Conservation (phyloP, 1,140 invertebrate species). For the Drosophila bipectinata region DNA sequence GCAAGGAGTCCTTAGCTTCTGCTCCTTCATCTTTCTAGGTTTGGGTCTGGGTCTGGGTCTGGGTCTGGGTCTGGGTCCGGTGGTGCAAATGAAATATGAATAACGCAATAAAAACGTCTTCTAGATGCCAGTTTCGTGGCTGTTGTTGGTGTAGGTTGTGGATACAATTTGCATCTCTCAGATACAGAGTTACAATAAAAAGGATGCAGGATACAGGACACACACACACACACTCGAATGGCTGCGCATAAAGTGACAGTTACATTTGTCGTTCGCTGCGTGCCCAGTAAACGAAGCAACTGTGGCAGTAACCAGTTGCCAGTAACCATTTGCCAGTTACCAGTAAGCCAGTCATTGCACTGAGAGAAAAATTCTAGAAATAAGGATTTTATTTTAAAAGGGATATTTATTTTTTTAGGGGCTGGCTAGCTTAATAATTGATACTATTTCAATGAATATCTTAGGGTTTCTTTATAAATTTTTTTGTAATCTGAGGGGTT, state of each 20-base stretch:
- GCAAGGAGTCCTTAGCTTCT: constrained; percentile 9
- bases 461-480: no score
- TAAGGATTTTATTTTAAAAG: no score
- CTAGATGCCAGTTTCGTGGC: constrained; percentile 23
- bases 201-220: constrained; percentile 1
- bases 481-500: no score
- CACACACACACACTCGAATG: constrained; percentile 40
- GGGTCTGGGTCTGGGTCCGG: constrained; percentile 3
- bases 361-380: neutral
- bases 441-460: no score
- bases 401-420: no score
- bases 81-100: constrained; percentile 66
- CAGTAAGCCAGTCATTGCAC: constrained; percentile 9
- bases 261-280: constrained; percentile 48
- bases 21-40: neutral
- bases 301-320: constrained; percentile 49
- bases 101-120: constrained; percentile 68
- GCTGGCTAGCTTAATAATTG: no score
- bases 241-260: constrained; percentile 63
- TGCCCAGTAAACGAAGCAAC: constrained; percentile 26
- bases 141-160: neutral
- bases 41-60: neutral
- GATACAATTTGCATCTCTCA: constrained; percentile 52
- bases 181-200: neutral
- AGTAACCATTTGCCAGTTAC: constrained; percentile 32